A percentile compares a stretch with the other conserved stretches of the same genome.
These are phyloP conservation scores for Polypterus bichir DNA, from an alignment of 2,113 vertebrate genomes.

Conservation along the genomic window DNA sequence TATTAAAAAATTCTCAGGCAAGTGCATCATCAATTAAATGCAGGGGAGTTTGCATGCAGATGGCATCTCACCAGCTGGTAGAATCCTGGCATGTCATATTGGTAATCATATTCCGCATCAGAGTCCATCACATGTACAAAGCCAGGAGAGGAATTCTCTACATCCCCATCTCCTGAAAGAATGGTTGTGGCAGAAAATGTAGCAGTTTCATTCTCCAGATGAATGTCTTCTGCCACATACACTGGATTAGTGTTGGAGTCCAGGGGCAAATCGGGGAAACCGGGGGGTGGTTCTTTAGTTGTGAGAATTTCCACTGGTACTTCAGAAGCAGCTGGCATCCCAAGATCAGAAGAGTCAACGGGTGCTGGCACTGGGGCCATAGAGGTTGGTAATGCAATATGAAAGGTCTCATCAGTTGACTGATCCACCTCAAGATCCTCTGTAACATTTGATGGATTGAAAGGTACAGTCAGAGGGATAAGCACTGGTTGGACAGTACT, in stretches of 20 bases:
- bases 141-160: constrained; percentile 54
- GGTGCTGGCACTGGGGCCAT: constrained; percentile 24
- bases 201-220: constrained; percentile 61
- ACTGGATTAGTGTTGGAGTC: constrained; percentile 38
- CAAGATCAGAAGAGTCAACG: constrained; percentile 25
- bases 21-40: too few relatives aligned
- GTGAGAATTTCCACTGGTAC: constrained; percentile 24
- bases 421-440: constrained; percentile 27
- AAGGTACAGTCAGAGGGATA: constrained; percentile 30
- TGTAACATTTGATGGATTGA: constrained; percentile 16
- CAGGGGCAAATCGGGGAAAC: constrained; percentile 26
- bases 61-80: constrained; percentile 69
- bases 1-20: too few relatives aligned
- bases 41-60: neutral
- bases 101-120: constrained; percentile 73
- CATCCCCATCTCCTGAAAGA: constrained; percentile 84
- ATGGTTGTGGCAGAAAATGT: constrained; percentile 72
- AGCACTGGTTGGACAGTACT: constrained; percentile 17
- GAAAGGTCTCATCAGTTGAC: constrained; percentile 29
- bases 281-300: constrained; percentile 30
- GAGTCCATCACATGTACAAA: constrained; percentile 61
- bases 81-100: constrained; percentile 66
- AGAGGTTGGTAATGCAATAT: constrained; percentile 24
- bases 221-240: constrained; percentile 45
- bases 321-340: constrained; percentile 30